A percentile compares a stretch with the other conserved stretches of the same genome.
Evolutionary conservation across 1,140 invertebrate genomes (phyloP).

Genomic region (Drosophila navojoa): DNA sequence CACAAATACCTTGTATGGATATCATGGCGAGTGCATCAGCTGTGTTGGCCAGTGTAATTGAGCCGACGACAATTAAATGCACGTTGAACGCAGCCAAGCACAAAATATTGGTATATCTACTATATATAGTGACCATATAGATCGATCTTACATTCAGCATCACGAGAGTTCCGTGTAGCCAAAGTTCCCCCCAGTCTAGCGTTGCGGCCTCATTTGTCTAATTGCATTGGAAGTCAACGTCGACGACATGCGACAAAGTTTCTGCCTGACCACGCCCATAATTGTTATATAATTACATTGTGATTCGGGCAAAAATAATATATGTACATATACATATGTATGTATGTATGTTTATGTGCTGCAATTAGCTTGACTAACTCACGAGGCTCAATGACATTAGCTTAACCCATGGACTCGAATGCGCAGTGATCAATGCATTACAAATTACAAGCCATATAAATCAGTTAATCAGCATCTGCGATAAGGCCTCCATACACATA

Average conservation of each 20-base stretch:
- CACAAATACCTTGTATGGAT: constrained; percentile 41
- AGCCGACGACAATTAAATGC: constrained; percentile 64
- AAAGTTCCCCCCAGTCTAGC: not conserved
- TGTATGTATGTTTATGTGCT: constrained; percentile 24
- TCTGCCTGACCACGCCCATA: constrained; percentile 42
- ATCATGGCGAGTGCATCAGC: constrained; percentile 49
- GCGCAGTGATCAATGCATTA: constrained; percentile 76
- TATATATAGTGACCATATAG: constrained; percentile 26
- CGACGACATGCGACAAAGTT: constrained; percentile 25
- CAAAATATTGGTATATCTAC: constrained; percentile 1
- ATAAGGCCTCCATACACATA: constrained; percentile 53
- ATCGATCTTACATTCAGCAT: constrained; percentile 51
- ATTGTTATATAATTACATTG: constrained; percentile 74
- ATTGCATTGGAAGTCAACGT: constrained; percentile 39
- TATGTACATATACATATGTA: constrained; percentile 34
- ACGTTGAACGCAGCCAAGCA: constrained; percentile 67
- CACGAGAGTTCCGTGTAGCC: constrained; percentile 43
- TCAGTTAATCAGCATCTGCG: constrained; percentile 78
- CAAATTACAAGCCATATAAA: constrained; percentile 74
- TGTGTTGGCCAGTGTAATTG: constrained; percentile 49
- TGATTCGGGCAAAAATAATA: constrained; percentile 51
- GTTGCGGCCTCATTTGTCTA: constrained; percentile 5
- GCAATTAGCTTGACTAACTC: constrained; percentile 54
- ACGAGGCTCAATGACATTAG: constrained; percentile 49
- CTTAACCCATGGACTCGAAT: constrained; percentile 37